phyloP scores from a whole-genome alignment of 2,797 vertebrate genomes.

The Cynodonichthys magdalenae region DNA sequence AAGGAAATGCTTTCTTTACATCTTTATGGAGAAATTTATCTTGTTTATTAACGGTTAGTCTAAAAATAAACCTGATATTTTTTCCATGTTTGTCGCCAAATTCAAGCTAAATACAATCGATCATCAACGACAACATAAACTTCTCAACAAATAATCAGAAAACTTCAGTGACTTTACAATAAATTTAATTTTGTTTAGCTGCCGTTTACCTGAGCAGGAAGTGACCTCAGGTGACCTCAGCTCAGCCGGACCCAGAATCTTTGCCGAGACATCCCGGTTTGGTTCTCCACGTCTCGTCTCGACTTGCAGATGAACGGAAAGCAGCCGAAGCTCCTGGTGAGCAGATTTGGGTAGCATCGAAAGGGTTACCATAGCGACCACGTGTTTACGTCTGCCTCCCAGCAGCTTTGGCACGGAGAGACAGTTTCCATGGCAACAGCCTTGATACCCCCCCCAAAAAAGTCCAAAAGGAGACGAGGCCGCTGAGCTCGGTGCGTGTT shows the following conservation, averaged over 20 bases:
- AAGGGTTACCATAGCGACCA: constrained; percentile 76
- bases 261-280: too few relatives aligned
- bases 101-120: too few relatives aligned
- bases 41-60: too few relatives aligned
- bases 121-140: too few relatives aligned
- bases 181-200: too few relatives aligned
- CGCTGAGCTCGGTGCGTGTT: constrained; percentile 15
- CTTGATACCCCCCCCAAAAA: constrained; percentile 52
- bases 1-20: too few relatives aligned
- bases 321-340: background rate
- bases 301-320: background rate
- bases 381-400: constrained; percentile 78
- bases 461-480: constrained; percentile 54
- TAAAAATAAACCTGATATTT: too few relatives aligned
- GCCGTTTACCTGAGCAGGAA: background rate
- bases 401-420: constrained; percentile 70
- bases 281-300: too few relatives aligned
- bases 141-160: too few relatives aligned
- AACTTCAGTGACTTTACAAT: too few relatives aligned
- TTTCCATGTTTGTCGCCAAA: too few relatives aligned
- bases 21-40: too few relatives aligned
- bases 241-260: background rate
- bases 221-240: background rate
- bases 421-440: constrained; percentile 83
- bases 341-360: constrained; percentile 26